Percentiles rank a stretch among this genome's conserved stretches.
These are phyloP conservation scores for Himalopsyche anomala DNA, from an alignment of 2,888 invertebrate species.

Conservation along the genomic window DNA sequence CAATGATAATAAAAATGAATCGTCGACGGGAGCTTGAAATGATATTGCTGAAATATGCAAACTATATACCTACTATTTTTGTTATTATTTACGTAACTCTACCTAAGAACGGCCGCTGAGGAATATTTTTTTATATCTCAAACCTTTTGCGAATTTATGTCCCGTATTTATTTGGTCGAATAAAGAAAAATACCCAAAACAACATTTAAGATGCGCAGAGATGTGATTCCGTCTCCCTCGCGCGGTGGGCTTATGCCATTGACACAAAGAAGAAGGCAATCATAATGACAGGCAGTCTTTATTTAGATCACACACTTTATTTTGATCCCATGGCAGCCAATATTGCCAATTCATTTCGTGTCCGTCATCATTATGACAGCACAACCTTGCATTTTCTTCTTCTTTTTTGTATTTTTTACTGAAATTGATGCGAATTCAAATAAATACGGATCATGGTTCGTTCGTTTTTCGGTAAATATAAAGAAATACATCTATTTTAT, in stretches of 20 bases:
- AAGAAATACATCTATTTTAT: too few species aligned
- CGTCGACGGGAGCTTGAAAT: too few species aligned
- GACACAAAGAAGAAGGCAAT: not conserved
- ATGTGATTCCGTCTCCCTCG: conserved; percentile 45
- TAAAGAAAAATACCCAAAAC: conserved; percentile 46
- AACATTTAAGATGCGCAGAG: not conserved
- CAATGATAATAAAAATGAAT: too few species aligned
- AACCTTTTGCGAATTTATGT: conserved; percentile 47
- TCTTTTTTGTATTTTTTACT: not conserved
- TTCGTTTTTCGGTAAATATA: not conserved
- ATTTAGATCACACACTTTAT: conserved; percentile 44
- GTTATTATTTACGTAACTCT: not conserved
- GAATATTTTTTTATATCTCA: conserved; percentile 27
- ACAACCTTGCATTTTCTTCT: conserved; percentile 37
- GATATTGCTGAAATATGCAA: too few species aligned
- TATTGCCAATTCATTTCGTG: conserved; percentile 54
- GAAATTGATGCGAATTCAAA: not conserved
- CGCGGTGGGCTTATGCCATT: not conserved
- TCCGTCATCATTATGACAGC: conserved; percentile 55
- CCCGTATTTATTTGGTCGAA: conserved; percentile 23
- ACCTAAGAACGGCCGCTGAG: not conserved
- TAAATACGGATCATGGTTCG: not conserved
- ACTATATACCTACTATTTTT: not conserved
- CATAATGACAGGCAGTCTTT: not conserved
- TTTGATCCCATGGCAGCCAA: conserved; percentile 36